Conservation (phyloP, 2,113 vertebrate species). For the Petromus typicus region DNA sequence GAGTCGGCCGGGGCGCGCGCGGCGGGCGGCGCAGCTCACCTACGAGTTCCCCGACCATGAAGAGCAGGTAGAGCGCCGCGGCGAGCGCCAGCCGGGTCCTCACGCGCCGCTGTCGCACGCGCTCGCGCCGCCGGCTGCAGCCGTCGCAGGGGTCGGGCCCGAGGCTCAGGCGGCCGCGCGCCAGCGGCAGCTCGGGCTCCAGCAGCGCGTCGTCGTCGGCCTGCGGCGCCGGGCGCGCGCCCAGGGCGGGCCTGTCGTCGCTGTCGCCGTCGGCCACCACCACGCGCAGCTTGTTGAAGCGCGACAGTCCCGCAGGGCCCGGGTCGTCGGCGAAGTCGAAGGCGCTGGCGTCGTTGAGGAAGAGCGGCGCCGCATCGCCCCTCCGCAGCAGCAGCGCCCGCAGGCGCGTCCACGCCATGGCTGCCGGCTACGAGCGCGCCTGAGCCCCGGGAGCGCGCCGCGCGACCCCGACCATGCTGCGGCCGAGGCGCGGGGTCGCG, state of each 20-base stretch:
- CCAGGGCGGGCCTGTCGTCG: slow-evolving; percentile 86
- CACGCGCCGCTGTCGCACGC: slow-evolving; percentile 86
- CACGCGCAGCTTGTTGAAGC: slow-evolving; percentile 93
- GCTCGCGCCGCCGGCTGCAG: slow-evolving; percentile 90
- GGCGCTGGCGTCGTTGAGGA: slow-evolving; percentile 92
- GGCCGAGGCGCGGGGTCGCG: not conserved
- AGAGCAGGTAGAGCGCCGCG: slow-evolving; percentile 94
- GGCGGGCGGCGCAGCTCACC: slow-evolving; percentile 92
- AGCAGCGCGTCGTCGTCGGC: slow-evolving; percentile 93
- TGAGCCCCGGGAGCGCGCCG: not conserved
- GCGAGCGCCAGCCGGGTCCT: slow-evolving; percentile 92
- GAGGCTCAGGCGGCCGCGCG: slow-evolving; percentile 79
- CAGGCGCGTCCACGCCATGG: slow-evolving; percentile 92
- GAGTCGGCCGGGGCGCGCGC: no score
- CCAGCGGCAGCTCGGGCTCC: slow-evolving; percentile 84
- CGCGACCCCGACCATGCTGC: slow-evolving; percentile 46
- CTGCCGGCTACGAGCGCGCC: slow-evolving; percentile 59
- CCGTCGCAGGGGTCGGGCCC: slow-evolving; percentile 89
- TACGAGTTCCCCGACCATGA: slow-evolving; percentile 95
- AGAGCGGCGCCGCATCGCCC: slow-evolving; percentile 83
- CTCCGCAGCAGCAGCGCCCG: slow-evolving; percentile 86
- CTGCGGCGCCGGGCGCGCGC: slow-evolving; percentile 77
- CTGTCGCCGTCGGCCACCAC: slow-evolving; percentile 93
- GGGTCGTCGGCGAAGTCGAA: slow-evolving; percentile 93
- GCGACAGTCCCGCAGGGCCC: slow-evolving; percentile 87